These are phyloP conservation scores for Shinisaurus crocodilurus DNA, from an alignment of 2,113 vertebrate genomes.

Conservation along the genomic window DNA sequence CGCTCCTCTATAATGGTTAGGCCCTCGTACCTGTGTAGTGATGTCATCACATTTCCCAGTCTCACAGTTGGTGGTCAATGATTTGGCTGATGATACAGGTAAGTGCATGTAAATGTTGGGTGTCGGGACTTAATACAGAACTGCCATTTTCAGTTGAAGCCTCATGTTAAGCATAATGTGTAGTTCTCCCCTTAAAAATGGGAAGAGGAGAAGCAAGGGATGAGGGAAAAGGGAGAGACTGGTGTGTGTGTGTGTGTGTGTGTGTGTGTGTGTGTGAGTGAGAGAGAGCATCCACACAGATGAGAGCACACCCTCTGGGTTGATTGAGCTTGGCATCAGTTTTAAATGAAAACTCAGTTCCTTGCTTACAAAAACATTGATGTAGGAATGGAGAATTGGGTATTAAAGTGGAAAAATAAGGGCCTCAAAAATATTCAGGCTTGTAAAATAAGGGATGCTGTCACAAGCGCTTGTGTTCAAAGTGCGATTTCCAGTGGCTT, in stretches of 20 bases:
- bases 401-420: constrained; percentile 26
- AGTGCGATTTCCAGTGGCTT: constrained; percentile 10
- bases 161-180: no score
- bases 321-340: constrained; percentile 24
- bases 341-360: constrained; percentile 22
- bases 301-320: constrained; percentile 19
- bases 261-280: no score
- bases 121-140: background rate
- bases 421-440: background rate
- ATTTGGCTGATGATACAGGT: background rate
- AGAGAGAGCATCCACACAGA: background rate
- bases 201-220: no score
- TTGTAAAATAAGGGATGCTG: constrained; percentile 9
- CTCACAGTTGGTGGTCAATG: background rate
- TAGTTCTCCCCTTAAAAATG: background rate
- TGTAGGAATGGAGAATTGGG: constrained; percentile 29
- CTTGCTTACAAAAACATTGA: background rate
- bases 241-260: background rate
- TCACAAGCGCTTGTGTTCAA: constrained; percentile 13
- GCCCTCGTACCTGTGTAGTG: background rate
- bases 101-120: background rate
- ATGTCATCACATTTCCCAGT: background rate
- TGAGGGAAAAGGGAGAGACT: background rate
- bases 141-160: background rate
- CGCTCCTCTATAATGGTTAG: background rate